phyloP scores from a whole-genome alignment of 2,797 vertebrate species.

The Gastrophryne carolinensis region DNA sequence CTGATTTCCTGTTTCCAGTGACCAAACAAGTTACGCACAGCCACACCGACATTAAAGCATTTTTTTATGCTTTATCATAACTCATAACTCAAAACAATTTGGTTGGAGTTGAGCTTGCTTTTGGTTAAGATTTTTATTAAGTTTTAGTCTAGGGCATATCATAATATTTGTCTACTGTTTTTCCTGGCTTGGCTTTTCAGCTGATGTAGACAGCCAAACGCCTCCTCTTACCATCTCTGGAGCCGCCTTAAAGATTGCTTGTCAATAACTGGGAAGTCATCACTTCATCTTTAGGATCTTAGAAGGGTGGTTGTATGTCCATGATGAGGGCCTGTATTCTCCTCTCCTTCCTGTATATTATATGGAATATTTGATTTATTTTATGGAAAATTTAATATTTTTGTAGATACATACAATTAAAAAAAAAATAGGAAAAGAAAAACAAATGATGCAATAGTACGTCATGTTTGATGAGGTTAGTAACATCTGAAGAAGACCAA shows the following conservation, averaged over 20 bases:
- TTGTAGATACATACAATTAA: not conserved
- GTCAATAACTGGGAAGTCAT: slow-evolving; percentile 31
- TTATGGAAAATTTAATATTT: slow-evolving; percentile 25
- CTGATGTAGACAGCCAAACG: slow-evolving; percentile 14
- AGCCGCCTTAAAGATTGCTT: not conserved
- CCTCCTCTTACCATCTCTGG: not conserved
- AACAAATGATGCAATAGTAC: too few species aligned
- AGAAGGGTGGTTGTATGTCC: not conserved
- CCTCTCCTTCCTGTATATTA: not conserved
- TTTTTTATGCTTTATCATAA: too few species aligned
- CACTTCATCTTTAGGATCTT: slow-evolving; percentile 1
- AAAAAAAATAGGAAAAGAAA: slow-evolving; percentile 6
- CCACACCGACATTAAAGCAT: too few species aligned
- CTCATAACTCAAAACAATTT: too few species aligned
- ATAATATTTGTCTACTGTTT: slow-evolving; percentile 11
- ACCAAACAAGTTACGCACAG: too few species aligned
- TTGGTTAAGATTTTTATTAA: too few species aligned
- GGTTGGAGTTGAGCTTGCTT: too few species aligned
- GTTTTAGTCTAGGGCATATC: not conserved
- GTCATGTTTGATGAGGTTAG: slow-evolving; percentile 7
- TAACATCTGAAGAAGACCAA: slow-evolving; percentile 36
- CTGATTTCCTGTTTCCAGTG: too few species aligned
- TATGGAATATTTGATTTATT: too few species aligned
- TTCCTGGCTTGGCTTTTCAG: not conserved
- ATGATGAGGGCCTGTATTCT: not conserved